A percentile compares a stretch with the other conserved stretches of the same genome.
Conservation (phyloP, 2,113 vertebrate genomes). For the Puntigrus tetrazona region DNA sequence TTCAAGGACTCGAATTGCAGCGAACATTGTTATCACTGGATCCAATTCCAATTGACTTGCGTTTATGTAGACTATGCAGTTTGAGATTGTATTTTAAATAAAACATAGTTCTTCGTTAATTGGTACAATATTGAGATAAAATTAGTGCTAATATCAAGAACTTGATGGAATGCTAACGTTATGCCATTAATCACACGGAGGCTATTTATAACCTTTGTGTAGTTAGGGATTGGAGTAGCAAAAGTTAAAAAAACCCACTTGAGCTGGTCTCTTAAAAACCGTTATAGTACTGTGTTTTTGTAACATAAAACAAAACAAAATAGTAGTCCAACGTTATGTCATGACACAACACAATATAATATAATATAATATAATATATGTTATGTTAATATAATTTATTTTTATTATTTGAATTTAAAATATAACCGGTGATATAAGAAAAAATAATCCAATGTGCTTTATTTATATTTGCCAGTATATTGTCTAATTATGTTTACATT, state of each 20-base stretch:
- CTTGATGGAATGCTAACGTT: neutral
- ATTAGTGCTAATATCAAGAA: neutral
- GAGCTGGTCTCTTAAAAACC: neutral
- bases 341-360: no score
- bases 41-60: neutral
- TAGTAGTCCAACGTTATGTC: no score
- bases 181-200: neutral
- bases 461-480: no score
- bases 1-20: neutral
- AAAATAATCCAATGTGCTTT: no score
- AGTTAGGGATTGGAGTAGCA: neutral
- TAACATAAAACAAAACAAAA: no score
- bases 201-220: neutral
- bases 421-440: no score
- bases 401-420: no score
- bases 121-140: neutral
- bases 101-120: neutral
- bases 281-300: no score
- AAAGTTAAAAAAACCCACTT: neutral
- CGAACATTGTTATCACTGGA: conserved; percentile 21
- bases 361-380: no score
- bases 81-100: neutral
- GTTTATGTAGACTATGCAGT: neutral
- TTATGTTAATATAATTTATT: no score
- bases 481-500: no score